These are phyloP conservation scores for Tenualosa thibaudeaui DNA, from an alignment of 2,797 vertebrate genomes.

Conservation along the genomic window DNA sequence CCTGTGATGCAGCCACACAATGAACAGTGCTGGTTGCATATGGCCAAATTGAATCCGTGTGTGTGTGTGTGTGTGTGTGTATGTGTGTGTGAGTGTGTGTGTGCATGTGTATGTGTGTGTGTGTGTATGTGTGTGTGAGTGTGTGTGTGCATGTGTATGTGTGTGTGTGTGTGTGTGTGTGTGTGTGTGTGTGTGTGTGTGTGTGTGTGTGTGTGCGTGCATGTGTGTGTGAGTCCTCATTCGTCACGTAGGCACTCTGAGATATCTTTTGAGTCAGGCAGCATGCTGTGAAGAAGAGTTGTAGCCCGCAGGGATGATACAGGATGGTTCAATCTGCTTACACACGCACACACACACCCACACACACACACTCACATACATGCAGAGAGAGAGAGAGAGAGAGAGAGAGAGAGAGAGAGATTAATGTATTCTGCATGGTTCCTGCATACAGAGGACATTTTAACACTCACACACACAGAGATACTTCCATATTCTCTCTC, in stretches of 20 bases:
- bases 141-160: no score
- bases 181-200: background rate
- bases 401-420: no score
- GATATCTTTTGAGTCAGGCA: slow-evolving; percentile 23
- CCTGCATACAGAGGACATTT: no score
- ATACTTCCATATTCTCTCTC: background rate
- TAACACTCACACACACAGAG: background rate
- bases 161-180: no score
- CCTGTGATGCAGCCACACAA: background rate
- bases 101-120: background rate
- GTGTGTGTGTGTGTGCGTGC: background rate
- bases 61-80: slow-evolving; percentile 12
- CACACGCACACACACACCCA: background rate
- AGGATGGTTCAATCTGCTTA: background rate
- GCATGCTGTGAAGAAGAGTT: background rate
- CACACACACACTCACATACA: background rate
- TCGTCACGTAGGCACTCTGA: slow-evolving; percentile 33
- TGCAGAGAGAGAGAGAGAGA: background rate
- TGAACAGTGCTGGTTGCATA: background rate
- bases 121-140: no score
- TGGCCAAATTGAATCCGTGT: slow-evolving; percentile 10
- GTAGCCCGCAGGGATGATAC: slow-evolving; percentile 1
- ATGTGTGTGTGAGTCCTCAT: background rate
- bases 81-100: slow-evolving; percentile 3
- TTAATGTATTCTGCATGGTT: no score